These are phyloP conservation scores for Erythrolamprus reginae DNA, from an alignment of 2,113 vertebrate species.

Conservation along the genomic window DNA sequence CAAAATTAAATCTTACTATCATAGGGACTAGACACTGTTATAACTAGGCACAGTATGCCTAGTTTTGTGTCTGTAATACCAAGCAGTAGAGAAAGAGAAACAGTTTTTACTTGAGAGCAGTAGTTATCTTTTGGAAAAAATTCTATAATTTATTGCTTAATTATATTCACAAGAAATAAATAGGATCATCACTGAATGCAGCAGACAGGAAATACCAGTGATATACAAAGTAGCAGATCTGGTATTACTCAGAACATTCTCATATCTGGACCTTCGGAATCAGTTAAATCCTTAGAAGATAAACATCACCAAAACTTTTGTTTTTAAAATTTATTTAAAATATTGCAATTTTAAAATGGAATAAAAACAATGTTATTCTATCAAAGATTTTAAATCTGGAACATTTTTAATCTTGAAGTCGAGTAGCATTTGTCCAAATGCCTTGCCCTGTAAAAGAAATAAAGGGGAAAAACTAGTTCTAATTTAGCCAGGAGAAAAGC, in stretches of 20 bases:
- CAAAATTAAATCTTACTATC: not conserved
- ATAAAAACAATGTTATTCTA: conserved; percentile 62
- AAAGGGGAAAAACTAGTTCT: not conserved
- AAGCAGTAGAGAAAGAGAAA: not conserved
- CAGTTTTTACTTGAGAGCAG: conserved; percentile 11
- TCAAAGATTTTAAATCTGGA: conserved; percentile 81
- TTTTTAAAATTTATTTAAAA: not conserved
- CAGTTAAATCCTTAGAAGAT: conserved; percentile 29
- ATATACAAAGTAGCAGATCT: conserved; percentile 41
- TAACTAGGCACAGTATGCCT: not conserved
- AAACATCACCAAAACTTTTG: conserved; percentile 31
- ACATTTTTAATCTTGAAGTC: conserved; percentile 79
- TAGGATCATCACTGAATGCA: conserved; percentile 37
- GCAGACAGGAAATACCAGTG: conserved; percentile 32
- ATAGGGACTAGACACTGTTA: not conserved
- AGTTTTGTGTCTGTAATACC: not conserved
- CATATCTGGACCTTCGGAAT: conserved; percentile 27
- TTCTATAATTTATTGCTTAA: conserved; percentile 37
- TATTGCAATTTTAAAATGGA: conserved; percentile 27
- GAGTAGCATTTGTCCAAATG: conserved; percentile 84
- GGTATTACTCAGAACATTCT: conserved; percentile 38
- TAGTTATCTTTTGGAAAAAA: conserved; percentile 27
- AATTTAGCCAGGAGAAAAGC: not conserved
- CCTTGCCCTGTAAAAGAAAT: conserved; percentile 76
- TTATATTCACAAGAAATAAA: conserved; percentile 57